phyloP scores from a whole-genome alignment of 2,888 invertebrate genomes.

The Invenusta paracnida region DNA sequence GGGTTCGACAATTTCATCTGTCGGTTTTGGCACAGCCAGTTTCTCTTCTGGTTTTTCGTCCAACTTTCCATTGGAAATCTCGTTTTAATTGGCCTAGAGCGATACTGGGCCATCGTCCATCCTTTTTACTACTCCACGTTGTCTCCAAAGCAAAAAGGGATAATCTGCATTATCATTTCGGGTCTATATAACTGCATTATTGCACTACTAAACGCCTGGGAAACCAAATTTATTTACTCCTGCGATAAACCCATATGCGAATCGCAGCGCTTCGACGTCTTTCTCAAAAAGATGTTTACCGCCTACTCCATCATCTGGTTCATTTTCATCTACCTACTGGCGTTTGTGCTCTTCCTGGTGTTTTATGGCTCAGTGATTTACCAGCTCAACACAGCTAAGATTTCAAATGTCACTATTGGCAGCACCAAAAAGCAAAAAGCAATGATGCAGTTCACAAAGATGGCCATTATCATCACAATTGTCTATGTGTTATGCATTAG shows the following conservation, averaged over 20 bases:
- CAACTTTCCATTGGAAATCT: slow-evolving; percentile 38
- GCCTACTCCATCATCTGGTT: slow-evolving; percentile 36
- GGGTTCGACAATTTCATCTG: slow-evolving; percentile 18
- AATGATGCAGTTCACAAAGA: slow-evolving; percentile 27
- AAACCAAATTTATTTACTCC: slow-evolving; percentile 5
- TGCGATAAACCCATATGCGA: neutral
- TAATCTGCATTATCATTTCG: neutral
- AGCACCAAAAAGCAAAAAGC: slow-evolving; percentile 23
- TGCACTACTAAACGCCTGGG: slow-evolving; percentile 34
- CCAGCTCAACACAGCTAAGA: neutral
- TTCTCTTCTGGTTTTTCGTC: slow-evolving; percentile 32
- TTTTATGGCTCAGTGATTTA: slow-evolving; percentile 27
- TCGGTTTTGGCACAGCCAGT: slow-evolving; percentile 39
- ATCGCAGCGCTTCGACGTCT: neutral
- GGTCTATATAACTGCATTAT: neutral
- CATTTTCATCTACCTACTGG: slow-evolving; percentile 6
- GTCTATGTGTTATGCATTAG: slow-evolving; percentile 38
- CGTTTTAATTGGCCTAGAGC: slow-evolving; percentile 37
- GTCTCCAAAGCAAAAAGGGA: neutral
- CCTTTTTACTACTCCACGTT: neutral
- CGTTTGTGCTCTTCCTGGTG: slow-evolving; percentile 1
- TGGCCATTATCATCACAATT: slow-evolving; percentile 38
- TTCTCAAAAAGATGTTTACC: neutral
- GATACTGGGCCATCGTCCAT: slow-evolving; percentile 36
- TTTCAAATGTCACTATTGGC: neutral